Evolutionary conservation across 2,888 invertebrate genomes (phyloP).

Genomic region (Cerastis rubricosa): DNA sequence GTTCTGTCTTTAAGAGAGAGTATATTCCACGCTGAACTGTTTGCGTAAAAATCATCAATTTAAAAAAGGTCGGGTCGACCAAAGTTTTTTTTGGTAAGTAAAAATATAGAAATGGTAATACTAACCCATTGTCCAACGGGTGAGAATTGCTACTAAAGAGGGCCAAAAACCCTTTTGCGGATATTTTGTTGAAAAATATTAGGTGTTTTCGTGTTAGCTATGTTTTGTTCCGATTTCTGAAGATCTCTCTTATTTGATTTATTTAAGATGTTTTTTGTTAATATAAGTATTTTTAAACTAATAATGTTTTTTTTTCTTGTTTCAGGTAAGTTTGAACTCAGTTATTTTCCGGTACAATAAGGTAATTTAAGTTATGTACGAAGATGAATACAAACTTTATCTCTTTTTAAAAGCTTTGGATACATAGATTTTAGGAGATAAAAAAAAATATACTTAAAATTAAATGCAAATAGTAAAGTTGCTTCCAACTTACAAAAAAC

Average conservation of each 20-base stretch:
- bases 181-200: not conserved
- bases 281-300: constrained; percentile 1
- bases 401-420: not conserved
- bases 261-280: not conserved
- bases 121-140: constrained; percentile 35
- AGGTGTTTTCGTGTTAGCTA: not conserved
- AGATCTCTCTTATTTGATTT: not conserved
- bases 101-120: constrained; percentile 28
- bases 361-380: constrained; percentile 23
- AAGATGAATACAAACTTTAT: not conserved
- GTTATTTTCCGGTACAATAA: not conserved
- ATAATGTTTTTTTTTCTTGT: constrained; percentile 45
- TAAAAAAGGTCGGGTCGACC: constrained; percentile 16
- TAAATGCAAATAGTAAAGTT: rapidly evolving
- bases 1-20: not conserved
- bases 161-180: not conserved
- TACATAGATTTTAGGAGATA: not conserved
- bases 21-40: not conserved
- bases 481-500: not conserved
- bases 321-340: constrained; percentile 47
- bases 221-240: constrained; percentile 4
- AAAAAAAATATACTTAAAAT: not conserved
- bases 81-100: constrained; percentile 17
- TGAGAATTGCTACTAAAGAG: constrained; percentile 19
- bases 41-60: constrained; percentile 38